These are phyloP conservation scores for Lepidotrigona ventralis DNA, from an alignment of 1,140 invertebrate genomes.

Conservation along the genomic window DNA sequence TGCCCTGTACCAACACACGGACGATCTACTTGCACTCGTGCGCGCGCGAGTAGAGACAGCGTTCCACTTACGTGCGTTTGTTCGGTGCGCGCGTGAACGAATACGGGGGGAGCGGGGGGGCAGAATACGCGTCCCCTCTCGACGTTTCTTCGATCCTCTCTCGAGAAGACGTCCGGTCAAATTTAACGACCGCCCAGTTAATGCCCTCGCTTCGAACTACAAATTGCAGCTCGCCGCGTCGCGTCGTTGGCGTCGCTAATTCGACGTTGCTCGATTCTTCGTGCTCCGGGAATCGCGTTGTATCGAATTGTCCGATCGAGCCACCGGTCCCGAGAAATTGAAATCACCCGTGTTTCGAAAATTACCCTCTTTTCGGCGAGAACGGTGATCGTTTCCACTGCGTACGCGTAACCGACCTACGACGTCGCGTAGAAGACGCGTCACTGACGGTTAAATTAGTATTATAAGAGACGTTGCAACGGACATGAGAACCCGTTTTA, in stretches of 20 bases:
- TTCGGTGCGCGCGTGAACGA: background rate
- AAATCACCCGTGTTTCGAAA: background rate
- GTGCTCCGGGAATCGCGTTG: background rate
- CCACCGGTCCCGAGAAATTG: background rate
- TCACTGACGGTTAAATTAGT: background rate
- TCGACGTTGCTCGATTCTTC: conserved; percentile 10
- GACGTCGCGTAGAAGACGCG: background rate
- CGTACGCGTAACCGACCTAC: too few species aligned
- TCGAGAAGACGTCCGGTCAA: conserved; percentile 79
- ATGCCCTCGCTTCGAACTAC: conserved; percentile 49
- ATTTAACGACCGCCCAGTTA: conserved; percentile 80
- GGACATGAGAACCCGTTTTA: background rate
- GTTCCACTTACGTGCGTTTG: background rate
- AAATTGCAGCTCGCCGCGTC: conserved; percentile 41
- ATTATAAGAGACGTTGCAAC: background rate
- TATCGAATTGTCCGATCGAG: background rate
- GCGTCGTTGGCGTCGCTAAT: conserved; percentile 19
- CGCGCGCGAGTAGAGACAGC: background rate
- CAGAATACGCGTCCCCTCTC: conserved; percentile 30
- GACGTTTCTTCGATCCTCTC: conserved; percentile 58
- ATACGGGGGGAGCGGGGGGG: too few species aligned
- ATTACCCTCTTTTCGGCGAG: background rate
- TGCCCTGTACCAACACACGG: background rate
- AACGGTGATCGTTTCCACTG: too few species aligned
- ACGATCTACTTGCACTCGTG: background rate